A percentile compares a stretch with the other conserved stretches of the same genome.
Evolutionary conservation across 2,797 vertebrate species (phyloP).

Genomic region (Fratercula arctica): DNA sequence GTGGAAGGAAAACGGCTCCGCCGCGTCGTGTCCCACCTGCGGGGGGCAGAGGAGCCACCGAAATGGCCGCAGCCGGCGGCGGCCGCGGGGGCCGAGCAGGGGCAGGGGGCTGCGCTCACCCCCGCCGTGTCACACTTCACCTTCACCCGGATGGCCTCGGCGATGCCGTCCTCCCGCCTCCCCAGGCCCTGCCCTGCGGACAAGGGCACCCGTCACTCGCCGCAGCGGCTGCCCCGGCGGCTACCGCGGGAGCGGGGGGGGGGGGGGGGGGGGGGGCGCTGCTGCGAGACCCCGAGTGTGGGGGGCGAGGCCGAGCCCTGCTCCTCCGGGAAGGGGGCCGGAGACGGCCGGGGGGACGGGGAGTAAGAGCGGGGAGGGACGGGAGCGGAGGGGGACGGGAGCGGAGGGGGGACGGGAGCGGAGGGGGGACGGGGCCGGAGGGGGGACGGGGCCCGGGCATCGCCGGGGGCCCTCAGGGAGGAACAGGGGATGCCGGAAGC

Average conservation of each 20-base stretch:
- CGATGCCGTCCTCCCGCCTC: conserved; percentile 84
- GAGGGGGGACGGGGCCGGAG: background rate
- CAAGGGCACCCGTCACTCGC: background rate
- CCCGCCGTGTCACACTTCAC: conserved; percentile 84
- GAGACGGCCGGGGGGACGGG: background rate
- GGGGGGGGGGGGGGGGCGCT: no score
- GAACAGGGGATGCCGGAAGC: no score
- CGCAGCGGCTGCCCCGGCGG: background rate
- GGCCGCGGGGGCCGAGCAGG: accelerated
- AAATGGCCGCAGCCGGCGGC: accelerated
- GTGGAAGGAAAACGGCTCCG: conserved; percentile 90
- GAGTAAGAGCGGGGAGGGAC: background rate
- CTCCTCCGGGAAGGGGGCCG: no score
- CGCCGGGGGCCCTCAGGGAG: background rate
- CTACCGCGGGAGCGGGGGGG: background rate
- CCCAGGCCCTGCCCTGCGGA: conserved; percentile 89
- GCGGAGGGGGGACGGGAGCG: background rate
- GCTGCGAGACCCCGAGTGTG: background rate
- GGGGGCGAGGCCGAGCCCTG: background rate
- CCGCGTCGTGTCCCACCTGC: conserved; percentile 87
- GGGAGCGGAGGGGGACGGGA: background rate
- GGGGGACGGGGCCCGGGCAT: background rate
- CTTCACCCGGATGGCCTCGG: conserved; percentile 87
- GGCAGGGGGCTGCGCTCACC: background rate
- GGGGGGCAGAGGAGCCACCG: background rate